Percentiles rank a stretch among this genome's conserved stretches.
Evolutionary conservation across 1,140 invertebrate genomes (phyloP).

Genomic region (Drosophila jambulina): DNA sequence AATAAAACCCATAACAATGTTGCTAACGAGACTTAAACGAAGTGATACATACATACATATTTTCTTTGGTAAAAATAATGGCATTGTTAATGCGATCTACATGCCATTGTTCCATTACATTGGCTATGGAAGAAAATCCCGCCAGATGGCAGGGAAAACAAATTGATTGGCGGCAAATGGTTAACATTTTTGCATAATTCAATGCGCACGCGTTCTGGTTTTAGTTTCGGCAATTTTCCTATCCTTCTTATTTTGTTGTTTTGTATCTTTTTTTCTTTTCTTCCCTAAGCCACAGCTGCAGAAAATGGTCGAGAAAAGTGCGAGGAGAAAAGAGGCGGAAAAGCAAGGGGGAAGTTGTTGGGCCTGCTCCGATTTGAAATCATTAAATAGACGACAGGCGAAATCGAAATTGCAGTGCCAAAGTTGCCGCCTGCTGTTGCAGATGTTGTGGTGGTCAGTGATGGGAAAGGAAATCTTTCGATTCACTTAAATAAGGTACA

Average conservation of each 20-base stretch:
- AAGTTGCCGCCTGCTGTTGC: slow-evolving; percentile 60
- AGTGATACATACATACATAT: background rate
- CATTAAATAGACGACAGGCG: slow-evolving; percentile 75
- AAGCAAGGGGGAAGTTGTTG: slow-evolving; percentile 27
- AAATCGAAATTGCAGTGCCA: slow-evolving; percentile 61
- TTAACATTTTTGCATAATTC: slow-evolving; percentile 70
- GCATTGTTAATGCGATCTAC: slow-evolving; percentile 29
- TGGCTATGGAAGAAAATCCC: slow-evolving; percentile 20
- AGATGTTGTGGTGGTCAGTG: slow-evolving; percentile 21
- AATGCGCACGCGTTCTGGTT: slow-evolving; percentile 68
- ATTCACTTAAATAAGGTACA: background rate
- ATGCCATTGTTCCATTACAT: slow-evolving; percentile 24
- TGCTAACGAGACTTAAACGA: slow-evolving; percentile 17
- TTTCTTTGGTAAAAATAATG: slow-evolving; percentile 8
- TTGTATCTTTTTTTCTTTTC: slow-evolving; percentile 2
- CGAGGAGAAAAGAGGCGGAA: background rate
- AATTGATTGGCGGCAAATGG: slow-evolving; percentile 58
- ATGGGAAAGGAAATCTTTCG: background rate
- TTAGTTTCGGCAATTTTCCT: slow-evolving; percentile 60
- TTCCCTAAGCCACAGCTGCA: slow-evolving; percentile 53
- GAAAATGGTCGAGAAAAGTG: slow-evolving; percentile 45
- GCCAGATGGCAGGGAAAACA: slow-evolving; percentile 29
- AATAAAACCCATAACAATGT: background rate
- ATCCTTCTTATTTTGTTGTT: slow-evolving; percentile 19
- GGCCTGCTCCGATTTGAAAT: slow-evolving; percentile 60